Evolutionary conservation across 2,888 invertebrate genomes (phyloP).

Genomic region (Lymantria monacha): DNA sequence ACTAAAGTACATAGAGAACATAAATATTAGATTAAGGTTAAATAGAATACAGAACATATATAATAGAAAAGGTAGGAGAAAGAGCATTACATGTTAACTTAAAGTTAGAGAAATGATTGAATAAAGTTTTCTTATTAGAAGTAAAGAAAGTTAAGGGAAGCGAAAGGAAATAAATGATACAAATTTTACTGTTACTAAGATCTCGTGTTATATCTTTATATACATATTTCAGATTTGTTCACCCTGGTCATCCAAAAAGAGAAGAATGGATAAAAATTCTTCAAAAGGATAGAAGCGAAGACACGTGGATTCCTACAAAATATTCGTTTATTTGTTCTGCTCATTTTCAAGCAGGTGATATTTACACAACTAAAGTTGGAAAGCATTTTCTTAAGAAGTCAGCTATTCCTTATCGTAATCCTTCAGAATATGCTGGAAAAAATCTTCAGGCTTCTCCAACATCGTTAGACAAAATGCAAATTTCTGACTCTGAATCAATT

Average conservation of each 20-base stretch:
- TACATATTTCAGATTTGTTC: conserved; percentile 4
- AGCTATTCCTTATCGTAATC: conserved; percentile 13
- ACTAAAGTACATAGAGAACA: no score
- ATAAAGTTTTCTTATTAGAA: no score
- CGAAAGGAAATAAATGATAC: no score
- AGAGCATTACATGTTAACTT: no score
- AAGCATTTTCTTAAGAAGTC: conserved; percentile 19
- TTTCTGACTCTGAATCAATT: conserved; percentile 1
- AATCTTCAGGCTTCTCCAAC: conserved; percentile 22
- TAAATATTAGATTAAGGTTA: no score
- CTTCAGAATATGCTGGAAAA: conserved; percentile 7
- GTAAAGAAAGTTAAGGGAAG: no score
- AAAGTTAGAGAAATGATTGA: no score
- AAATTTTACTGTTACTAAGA: not conserved
- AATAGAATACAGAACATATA: no score
- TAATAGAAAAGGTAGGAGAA: no score
- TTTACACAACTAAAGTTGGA: conserved; percentile 18
- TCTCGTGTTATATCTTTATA: conserved; percentile 11
- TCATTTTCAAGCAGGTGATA: conserved; percentile 19
- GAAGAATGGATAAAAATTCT: conserved; percentile 1
- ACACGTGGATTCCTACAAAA: conserved; percentile 6
- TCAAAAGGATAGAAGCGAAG: conserved; percentile 2
- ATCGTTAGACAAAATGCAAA: not conserved
- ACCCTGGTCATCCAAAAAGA: not conserved
- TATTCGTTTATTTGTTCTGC: conserved; percentile 19